These are phyloP conservation scores for Microcaecilia unicolor DNA, from an alignment of 2,797 vertebrate species.

Conservation along the genomic window DNA sequence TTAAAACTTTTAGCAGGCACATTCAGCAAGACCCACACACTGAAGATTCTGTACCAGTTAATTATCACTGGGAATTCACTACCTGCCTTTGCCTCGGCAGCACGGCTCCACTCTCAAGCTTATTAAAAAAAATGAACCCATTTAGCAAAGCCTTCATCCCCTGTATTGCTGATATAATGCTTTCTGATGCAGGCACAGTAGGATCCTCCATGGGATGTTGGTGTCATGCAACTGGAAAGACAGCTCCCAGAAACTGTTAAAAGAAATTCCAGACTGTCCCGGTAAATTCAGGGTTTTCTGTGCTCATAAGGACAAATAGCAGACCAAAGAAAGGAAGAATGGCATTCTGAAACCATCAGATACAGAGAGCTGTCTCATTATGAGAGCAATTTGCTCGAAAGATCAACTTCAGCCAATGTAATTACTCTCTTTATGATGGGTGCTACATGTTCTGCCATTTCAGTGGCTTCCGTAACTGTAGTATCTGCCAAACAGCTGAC, in stretches of 20 bases:
- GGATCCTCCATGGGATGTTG: not conserved
- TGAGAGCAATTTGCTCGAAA: too few relatives aligned
- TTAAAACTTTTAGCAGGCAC: constrained; percentile 9
- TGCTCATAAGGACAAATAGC: not conserved
- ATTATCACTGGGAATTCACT: constrained; percentile 11
- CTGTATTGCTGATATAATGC: not conserved
- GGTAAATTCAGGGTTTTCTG: not conserved
- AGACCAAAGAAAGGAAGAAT: not conserved
- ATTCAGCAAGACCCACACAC: constrained; percentile 8
- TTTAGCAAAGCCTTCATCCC: not conserved
- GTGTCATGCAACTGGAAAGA: rapidly evolving
- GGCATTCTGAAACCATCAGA: not conserved
- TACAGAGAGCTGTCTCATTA: too few relatives aligned
- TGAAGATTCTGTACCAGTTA: constrained; percentile 13
- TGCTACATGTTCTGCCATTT: too few relatives aligned
- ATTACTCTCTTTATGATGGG: too few relatives aligned
- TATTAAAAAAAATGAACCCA: constrained; percentile 12
- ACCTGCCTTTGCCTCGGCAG: not conserved
- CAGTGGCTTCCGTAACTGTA: too few relatives aligned
- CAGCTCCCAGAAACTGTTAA: too few relatives aligned
- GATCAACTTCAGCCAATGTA: too few relatives aligned
- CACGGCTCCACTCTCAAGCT: not conserved
- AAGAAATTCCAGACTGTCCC: rapidly evolving
- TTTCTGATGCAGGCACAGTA: not conserved
- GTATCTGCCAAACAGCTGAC: too few relatives aligned